Conservation (phyloP, 2,113 vertebrate species). For the Elanus axillaris region DNA sequence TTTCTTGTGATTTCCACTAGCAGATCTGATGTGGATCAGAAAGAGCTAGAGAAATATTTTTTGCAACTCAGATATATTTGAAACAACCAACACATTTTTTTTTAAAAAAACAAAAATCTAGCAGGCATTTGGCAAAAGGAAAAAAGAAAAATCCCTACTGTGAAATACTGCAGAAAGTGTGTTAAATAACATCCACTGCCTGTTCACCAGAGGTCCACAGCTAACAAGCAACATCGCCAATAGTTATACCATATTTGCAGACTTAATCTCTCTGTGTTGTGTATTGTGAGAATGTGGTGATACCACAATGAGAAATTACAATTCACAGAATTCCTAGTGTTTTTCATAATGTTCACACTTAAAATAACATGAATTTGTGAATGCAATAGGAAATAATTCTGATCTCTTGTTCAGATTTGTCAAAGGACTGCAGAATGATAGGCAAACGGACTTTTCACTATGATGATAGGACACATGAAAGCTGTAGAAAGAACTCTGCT, state of each 20-base stretch:
- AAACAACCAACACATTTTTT: not conserved
- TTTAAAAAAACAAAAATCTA: not conserved
- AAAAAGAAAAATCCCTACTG: not conserved
- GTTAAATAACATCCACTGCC: not conserved
- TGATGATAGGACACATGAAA: not conserved
- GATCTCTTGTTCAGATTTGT: not conserved
- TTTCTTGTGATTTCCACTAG: not conserved
- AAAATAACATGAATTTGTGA: not conserved
- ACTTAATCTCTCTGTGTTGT: not conserved
- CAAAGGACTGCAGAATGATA: not conserved
- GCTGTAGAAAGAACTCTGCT: not conserved
- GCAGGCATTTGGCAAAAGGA: not conserved
- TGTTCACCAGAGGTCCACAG: not conserved
- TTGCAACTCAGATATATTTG: not conserved
- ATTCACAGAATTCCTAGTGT: not conserved
- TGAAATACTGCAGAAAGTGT: not conserved
- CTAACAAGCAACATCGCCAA: not conserved
- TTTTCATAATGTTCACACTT: not conserved
- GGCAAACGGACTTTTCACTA: not conserved
- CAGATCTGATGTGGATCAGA: not conserved
- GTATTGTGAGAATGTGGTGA: not conserved
- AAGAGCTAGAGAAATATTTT: not conserved
- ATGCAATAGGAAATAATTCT: not conserved
- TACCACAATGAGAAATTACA: not conserved
- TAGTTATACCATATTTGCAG: not conserved